Percentiles rank a stretch among this genome's conserved stretches.
Evolutionary conservation across 2,888 invertebrate species (phyloP).

Genomic region (Parnassius glacialis): DNA sequence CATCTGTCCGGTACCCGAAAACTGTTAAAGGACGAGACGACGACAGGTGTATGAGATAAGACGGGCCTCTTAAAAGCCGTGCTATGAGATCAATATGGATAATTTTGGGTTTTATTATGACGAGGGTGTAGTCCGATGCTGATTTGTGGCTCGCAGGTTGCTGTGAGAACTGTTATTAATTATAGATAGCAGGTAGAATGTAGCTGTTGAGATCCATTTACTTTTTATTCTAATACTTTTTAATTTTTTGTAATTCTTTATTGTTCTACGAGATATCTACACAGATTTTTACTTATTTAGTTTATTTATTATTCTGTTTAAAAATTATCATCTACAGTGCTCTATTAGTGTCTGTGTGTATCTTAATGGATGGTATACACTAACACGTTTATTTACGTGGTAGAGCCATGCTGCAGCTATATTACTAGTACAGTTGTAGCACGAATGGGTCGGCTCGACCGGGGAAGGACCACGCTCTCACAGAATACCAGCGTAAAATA

Average conservation of each 20-base stretch:
- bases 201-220: slow-evolving; percentile 3
- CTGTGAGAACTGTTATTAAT: slow-evolving; percentile 37
- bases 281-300: too few species aligned
- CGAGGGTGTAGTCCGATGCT: slow-evolving; percentile 47
- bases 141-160: slow-evolving; percentile 47
- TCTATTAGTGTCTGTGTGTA: too few species aligned
- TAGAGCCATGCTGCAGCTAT: too few species aligned
- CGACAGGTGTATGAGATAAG: slow-evolving; percentile 37
- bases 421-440: too few species aligned
- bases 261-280: too few species aligned
- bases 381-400: too few species aligned
- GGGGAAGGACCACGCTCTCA: too few species aligned
- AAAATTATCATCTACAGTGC: too few species aligned
- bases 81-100: slow-evolving; percentile 31
- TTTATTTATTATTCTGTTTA: too few species aligned
- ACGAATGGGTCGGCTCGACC: too few species aligned
- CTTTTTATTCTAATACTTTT: slow-evolving; percentile 12
- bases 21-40: slow-evolving; percentile 23
- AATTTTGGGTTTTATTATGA: slow-evolving; percentile 58
- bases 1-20: slow-evolving; percentile 4
- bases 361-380: too few species aligned
- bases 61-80: slow-evolving; percentile 28
- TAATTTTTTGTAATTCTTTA: background rate
- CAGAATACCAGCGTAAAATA: too few species aligned
- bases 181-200: slow-evolving; percentile 27